Base-by-base conservation (phyloP, 2,888 invertebrate species). In the Sphinx pinastri region DNA sequence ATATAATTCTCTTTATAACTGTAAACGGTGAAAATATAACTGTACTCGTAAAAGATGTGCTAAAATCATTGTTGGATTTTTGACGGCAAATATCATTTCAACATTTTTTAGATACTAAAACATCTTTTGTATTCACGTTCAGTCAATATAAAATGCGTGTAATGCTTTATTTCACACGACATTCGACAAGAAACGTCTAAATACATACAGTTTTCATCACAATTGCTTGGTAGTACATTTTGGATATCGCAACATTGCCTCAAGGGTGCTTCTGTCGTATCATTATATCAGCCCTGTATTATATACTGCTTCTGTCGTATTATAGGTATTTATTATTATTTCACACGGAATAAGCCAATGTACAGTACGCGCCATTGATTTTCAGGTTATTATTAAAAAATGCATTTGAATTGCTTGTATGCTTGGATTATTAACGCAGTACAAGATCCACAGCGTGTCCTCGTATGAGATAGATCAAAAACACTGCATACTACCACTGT, bases 201-300 rank as follows among this genome's bases (percentile, higher is more conserved):
- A 55, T 3, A 63, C 14, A 19, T 54, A 47, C n/a, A 38, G 52
- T 60, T 69, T 74, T 71, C 14, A 68, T 67, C 68, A 72, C 73
- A 71, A 71, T 70, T 63, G 70, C 71, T 72, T 70, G 71, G 71
- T 73, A 73, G 72, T 16, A 68, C 71, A 70, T 74, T 72, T 72
- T 70, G 67, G 31, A 25, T 69, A 16, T 51, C 47, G n/a, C n/a
- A 52, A 67, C 16, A 70, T 10, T 7, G 16, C 31, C 54, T 47
- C 13, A 13, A 63, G 63, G 45, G 63, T 63, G 19, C 49, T 49
- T 63, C 13, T 16, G 49, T 63, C 16, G 2, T 63, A n/a, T n/a
- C n/a, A n/a, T n/a, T n/a, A n/a, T n/a, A n/a, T n/a, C n/a, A n/a
- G n/a, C n/a, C n/a, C n/a, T n/a, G n/a, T n/a, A n/a, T n/a, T n/a